phyloP scores from a whole-genome alignment of 2,888 invertebrate species.

The Congeria kusceri region DNA sequence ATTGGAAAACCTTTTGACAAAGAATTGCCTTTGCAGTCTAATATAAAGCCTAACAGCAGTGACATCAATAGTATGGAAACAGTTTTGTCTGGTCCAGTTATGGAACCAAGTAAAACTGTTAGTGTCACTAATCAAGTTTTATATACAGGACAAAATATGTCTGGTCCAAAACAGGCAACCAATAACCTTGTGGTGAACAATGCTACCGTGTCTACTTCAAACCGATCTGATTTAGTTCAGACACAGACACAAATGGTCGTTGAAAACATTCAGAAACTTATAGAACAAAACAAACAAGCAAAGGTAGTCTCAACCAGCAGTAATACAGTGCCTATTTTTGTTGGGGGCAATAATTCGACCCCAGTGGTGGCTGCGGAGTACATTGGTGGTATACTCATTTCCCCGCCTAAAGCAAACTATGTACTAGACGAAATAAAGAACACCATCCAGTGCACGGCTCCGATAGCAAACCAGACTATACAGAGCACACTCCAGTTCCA shows the following conservation, averaged over 20 bases:
- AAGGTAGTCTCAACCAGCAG: background rate
- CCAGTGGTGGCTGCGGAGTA: conserved; percentile 33
- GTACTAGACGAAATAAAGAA: conserved; percentile 14
- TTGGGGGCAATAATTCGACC: background rate
- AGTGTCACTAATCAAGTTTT: background rate
- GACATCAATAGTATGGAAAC: background rate
- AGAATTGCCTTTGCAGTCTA: conserved; percentile 3
- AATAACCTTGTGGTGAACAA: background rate
- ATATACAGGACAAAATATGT: background rate
- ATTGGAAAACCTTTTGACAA: conserved; percentile 58
- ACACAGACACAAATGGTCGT: conserved; percentile 4
- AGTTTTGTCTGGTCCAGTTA: background rate
- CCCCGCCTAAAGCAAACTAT: conserved; percentile 4
- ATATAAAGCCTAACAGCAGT: background rate
- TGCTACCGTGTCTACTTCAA: background rate
- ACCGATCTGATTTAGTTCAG: background rate
- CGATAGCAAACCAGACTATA: conserved; percentile 29
- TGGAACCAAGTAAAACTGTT: background rate
- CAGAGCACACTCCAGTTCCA: conserved; percentile 26
- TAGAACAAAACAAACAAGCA: conserved; percentile 11
- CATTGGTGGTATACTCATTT: conserved; percentile 43
- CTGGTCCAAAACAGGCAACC: background rate
- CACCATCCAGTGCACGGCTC: conserved; percentile 28
- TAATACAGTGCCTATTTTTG: background rate
- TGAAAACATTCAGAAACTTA: conserved; percentile 29